phyloP scores from a whole-genome alignment of 2,113 vertebrate genomes.

The Platysternon megacephalum region DNA sequence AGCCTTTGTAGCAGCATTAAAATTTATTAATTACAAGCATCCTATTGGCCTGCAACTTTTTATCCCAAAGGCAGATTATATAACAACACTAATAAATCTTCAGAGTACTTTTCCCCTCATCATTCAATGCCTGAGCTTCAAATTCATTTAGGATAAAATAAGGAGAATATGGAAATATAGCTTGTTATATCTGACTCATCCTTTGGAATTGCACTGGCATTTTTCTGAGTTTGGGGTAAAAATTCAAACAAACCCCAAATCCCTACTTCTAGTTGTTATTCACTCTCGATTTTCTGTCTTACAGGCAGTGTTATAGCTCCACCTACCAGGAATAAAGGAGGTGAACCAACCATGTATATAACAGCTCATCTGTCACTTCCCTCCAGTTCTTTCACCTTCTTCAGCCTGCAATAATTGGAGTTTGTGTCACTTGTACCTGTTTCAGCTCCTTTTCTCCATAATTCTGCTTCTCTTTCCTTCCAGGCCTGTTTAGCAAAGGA shows the following conservation, averaged over 20 bases:
- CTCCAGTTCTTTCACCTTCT: not conserved
- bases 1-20: slow-evolving; percentile 29
- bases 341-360: rapidly evolving
- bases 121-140: not conserved
- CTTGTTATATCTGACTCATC: not conserved
- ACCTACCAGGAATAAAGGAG: not conserved
- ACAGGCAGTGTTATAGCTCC: not conserved
- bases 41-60: slow-evolving; percentile 49
- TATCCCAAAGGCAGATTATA: slow-evolving; percentile 57
- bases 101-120: slow-evolving; percentile 38
- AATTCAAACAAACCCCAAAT: not conserved
- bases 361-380: not conserved
- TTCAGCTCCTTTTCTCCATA: not conserved
- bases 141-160: not conserved
- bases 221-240: not conserved
- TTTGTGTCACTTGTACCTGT: not conserved
- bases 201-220: not conserved
- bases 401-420: not conserved
- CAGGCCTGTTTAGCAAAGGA: not conserved
- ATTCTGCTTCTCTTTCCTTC: not conserved
- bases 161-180: not conserved
- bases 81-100: slow-evolving; percentile 53
- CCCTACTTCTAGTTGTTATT: not conserved
- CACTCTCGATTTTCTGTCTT: not conserved
- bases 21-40: slow-evolving; percentile 21